Percentiles rank a stretch among this genome's conserved stretches.
These are phyloP conservation scores for Numenius phaeopus DNA, from an alignment of 2,797 vertebrate species.

Conservation along the genomic window DNA sequence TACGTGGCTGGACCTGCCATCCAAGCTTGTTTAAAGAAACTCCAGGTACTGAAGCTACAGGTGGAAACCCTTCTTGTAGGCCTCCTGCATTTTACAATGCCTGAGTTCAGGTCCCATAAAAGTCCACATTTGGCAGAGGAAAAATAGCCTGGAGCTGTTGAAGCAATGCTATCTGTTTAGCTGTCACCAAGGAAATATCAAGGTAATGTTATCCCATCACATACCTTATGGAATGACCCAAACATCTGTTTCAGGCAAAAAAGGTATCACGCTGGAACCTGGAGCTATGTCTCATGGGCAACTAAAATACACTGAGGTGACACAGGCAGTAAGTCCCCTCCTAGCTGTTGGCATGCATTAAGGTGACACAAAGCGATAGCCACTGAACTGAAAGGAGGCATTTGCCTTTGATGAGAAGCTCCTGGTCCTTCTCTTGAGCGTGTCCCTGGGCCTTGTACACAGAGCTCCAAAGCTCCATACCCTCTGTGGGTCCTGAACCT, in stretches of 20 bases:
- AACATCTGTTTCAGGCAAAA: background rate
- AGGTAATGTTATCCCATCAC: background rate
- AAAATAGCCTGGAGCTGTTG: constrained; percentile 1
- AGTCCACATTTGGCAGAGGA: background rate
- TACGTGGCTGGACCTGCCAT: background rate
- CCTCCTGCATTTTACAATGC: background rate
- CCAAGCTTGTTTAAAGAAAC: background rate
- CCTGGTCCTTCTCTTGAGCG: accelerated
- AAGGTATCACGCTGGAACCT: background rate
- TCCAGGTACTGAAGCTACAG: background rate
- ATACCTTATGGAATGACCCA: background rate
- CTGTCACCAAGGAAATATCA: background rate
- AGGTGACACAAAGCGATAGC: background rate
- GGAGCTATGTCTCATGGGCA: background rate
- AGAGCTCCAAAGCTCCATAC: background rate
- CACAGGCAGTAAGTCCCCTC: background rate
- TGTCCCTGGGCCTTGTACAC: background rate
- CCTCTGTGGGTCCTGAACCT: background rate
- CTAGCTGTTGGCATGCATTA: background rate
- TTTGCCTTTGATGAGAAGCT: background rate
- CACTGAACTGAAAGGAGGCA: background rate
- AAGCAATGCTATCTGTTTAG: background rate
- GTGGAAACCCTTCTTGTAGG: background rate
- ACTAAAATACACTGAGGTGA: background rate
- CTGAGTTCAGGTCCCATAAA: background rate